Conservation (phyloP, 2,888 invertebrate species). For the Chaetoderma sp. region DNA sequence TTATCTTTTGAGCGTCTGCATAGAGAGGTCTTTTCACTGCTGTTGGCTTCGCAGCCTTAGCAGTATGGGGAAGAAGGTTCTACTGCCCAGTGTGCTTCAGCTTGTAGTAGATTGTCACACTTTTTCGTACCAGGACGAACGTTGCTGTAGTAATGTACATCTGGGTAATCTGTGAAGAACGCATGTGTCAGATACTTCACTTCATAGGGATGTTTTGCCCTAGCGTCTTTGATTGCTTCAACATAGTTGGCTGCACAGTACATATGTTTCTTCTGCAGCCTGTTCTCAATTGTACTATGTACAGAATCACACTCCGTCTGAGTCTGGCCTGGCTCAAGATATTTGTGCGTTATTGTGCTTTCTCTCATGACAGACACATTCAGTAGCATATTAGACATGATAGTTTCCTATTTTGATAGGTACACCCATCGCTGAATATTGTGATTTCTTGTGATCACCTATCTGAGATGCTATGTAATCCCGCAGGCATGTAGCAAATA, state of each 20-base stretch:
- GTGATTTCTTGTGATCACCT: slow-evolving; percentile 15
- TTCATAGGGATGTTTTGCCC: slow-evolving; percentile 10
- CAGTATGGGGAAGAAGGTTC: no score
- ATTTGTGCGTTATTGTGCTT: slow-evolving; percentile 31
- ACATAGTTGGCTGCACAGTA: slow-evolving; percentile 25
- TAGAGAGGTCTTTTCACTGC: no score
- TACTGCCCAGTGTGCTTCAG: no score
- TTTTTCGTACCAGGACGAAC: no score
- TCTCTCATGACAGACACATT: slow-evolving; percentile 12
- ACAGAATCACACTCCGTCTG: slow-evolving; percentile 38
- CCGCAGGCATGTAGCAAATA: slow-evolving; percentile 26
- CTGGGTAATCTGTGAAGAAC: no score
- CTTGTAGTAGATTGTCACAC: slow-evolving; percentile 12
- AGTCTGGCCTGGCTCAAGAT: slow-evolving; percentile 34
- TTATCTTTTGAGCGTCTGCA: no score
- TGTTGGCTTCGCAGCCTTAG: no score
- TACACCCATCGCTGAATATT: slow-evolving; percentile 38
- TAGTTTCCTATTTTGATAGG: slow-evolving; percentile 38
- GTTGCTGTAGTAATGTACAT: slow-evolving; percentile 18
- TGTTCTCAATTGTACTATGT: slow-evolving; percentile 34
- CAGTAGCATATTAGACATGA: slow-evolving; percentile 28
- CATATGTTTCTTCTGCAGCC: slow-evolving; percentile 18
- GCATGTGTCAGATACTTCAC: slow-evolving; percentile 23
- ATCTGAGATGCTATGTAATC: slow-evolving; percentile 15
- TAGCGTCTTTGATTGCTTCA: no score